Conservation (phyloP, 2,888 invertebrate species). For the Microctonus hyperodae region DNA sequence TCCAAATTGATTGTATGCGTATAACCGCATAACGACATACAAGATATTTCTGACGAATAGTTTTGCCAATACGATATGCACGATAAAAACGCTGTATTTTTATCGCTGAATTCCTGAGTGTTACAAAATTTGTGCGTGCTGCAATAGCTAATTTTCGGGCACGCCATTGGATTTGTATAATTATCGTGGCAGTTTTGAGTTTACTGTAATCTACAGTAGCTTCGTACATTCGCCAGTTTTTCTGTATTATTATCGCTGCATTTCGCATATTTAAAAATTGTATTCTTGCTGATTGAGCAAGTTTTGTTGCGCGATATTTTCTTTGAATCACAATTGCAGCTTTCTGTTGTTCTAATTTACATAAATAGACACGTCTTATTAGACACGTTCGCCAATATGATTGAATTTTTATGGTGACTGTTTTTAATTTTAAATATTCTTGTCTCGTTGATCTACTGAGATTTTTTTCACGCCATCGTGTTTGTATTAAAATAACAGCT, state of each 20-base stretch:
- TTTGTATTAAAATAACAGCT: constrained; percentile 47
- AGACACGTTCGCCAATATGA: constrained; percentile 42
- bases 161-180: constrained; percentile 44
- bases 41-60: constrained; percentile 27
- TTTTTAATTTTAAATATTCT: constrained; percentile 47
- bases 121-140: constrained; percentile 28
- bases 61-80: constrained; percentile 55
- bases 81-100: constrained; percentile 63
- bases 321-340: constrained; percentile 62
- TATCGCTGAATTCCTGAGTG: constrained; percentile 55
- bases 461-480: constrained; percentile 49
- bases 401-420: constrained; percentile 56
- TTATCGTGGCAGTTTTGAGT: constrained; percentile 38
- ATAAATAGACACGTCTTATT: constrained; percentile 31
- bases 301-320: constrained; percentile 59
- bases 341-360: constrained; percentile 18
- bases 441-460: constrained; percentile 46
- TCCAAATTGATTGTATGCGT: constrained; percentile 46
- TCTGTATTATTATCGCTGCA: constrained; percentile 60
- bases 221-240: constrained; percentile 52
- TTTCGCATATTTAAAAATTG: constrained; percentile 42
- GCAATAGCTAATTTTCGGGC: constrained; percentile 16
- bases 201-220: constrained; percentile 29
- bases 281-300: constrained; percentile 27
- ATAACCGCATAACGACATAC: constrained; percentile 46